A percentile compares a stretch with the other conserved stretches of the same genome.
These are phyloP conservation scores for Rotaria sp. DNA, from an alignment of 2,888 invertebrate genomes.

Conservation along the genomic window DNA sequence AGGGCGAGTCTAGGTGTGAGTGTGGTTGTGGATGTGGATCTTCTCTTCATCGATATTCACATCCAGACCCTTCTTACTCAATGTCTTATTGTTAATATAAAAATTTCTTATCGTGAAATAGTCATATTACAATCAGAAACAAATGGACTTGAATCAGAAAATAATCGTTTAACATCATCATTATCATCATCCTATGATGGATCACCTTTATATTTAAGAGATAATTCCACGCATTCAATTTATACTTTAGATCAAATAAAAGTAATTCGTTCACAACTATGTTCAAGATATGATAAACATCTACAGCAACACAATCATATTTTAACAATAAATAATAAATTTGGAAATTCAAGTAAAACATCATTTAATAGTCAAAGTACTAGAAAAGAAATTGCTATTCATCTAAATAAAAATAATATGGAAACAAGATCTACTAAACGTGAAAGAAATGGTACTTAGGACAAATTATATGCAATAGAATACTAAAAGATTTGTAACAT, in stretches of 20 bases:
- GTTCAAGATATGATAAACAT: not conserved
- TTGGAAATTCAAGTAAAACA: slow-evolving; percentile 13
- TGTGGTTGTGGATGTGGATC: too few relatives aligned
- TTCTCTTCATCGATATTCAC: too few relatives aligned
- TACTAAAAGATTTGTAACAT: too few relatives aligned
- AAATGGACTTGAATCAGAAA: not conserved
- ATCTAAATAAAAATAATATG: not conserved
- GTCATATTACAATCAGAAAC: not conserved
- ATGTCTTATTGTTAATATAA: not conserved
- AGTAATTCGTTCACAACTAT: not conserved
- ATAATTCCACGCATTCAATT: not conserved
- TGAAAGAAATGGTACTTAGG: not conserved
- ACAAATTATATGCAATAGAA: too few relatives aligned
- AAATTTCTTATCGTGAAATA: not conserved
- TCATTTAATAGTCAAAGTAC: not conserved
- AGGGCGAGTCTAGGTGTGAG: too few relatives aligned
- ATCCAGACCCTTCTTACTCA: not conserved
- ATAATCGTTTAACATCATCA: not conserved
- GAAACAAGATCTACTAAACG: not conserved
- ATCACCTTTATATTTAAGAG: not conserved
- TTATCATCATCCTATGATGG: not conserved
- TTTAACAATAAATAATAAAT: not conserved
- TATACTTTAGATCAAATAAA: not conserved
- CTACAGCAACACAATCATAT: not conserved
- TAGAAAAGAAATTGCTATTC: not conserved